Conservation (phyloP, 53 echinoderm and acorn worm genomes). For the Holothuria scabra region DNA sequence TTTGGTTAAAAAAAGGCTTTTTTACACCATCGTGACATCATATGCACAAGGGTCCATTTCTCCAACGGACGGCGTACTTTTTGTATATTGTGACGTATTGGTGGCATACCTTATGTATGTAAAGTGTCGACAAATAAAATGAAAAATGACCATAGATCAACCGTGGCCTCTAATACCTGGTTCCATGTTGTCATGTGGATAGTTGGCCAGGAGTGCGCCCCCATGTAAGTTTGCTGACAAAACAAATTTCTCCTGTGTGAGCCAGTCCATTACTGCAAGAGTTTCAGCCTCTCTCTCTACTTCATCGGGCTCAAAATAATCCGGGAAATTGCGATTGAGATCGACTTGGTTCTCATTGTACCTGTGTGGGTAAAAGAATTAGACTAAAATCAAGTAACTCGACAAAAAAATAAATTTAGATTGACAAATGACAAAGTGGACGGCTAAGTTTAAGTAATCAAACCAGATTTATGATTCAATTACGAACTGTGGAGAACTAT, state of each 20-base stretch:
- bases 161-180: slow-evolving; percentile 52
- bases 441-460: too few relatives aligned
- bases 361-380: slow-evolving; percentile 45
- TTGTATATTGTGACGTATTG: too few relatives aligned
- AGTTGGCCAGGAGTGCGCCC: slow-evolving; percentile 86
- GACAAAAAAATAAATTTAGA: background rate
- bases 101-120: too few relatives aligned
- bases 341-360: slow-evolving; percentile 69
- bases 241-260: slow-evolving; percentile 69
- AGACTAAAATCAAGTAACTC: background rate
- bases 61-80: too few relatives aligned
- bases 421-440: too few relatives aligned
- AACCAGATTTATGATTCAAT: too few relatives aligned
- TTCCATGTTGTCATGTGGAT: slow-evolving; percentile 74
- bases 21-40: too few relatives aligned
- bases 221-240: slow-evolving; percentile 93
- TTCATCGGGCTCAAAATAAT: slow-evolving; percentile 71
- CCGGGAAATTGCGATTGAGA: slow-evolving; percentile 95
- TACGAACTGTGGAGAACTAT: too few relatives aligned
- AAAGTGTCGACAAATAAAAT: too few relatives aligned
- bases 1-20: too few relatives aligned
- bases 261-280: slow-evolving; percentile 75
- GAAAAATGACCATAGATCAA: too few relatives aligned
- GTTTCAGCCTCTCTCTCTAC: slow-evolving; percentile 73
- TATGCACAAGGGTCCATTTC: too few relatives aligned